Evolutionary conservation across 92 coral and sea anemone genomes (phyloP).

Genomic region (Muricea muricata): DNA sequence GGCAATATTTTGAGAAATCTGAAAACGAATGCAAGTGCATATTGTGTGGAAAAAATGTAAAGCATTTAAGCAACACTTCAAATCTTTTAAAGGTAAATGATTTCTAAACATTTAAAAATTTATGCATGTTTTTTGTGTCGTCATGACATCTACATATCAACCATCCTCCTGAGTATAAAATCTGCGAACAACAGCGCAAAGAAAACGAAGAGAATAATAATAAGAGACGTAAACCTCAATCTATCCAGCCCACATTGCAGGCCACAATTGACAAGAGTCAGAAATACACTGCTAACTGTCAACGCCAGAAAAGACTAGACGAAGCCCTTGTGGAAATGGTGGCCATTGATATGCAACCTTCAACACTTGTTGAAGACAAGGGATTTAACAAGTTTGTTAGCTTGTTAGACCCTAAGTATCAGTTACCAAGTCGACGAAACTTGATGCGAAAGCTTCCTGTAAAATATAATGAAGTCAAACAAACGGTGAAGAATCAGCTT

Average conservation of each 20-base stretch:
- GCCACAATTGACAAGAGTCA: background rate
- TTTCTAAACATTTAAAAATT: background rate
- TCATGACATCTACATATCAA: conserved; percentile 32
- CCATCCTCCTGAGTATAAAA: conserved; percentile 35
- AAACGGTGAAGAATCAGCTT: conserved; percentile 10
- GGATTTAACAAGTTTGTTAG: background rate
- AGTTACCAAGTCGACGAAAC: too few species aligned
- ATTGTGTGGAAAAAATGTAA: background rate
- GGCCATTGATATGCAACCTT: background rate
- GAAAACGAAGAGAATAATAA: conserved; percentile 30
- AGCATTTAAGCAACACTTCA: background rate
- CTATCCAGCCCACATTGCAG: background rate
- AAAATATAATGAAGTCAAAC: conserved; percentile 33
- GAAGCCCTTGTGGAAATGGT: background rate
- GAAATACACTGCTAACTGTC: background rate
- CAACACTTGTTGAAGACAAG: background rate
- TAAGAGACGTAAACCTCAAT: background rate
- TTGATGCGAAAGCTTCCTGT: background rate
- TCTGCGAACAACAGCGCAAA: conserved; percentile 25
- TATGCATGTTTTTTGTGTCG: background rate
- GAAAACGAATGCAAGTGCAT: conserved; percentile 17
- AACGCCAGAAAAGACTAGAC: background rate
- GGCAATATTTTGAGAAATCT: conserved; percentile 36
- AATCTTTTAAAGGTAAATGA: background rate
- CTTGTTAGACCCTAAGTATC: background rate